A percentile compares a stretch with the other conserved stretches of the same genome.
These are phyloP conservation scores for Tychaedon coryphoeus DNA, from an alignment of 2,113 vertebrate species.

Conservation along the genomic window DNA sequence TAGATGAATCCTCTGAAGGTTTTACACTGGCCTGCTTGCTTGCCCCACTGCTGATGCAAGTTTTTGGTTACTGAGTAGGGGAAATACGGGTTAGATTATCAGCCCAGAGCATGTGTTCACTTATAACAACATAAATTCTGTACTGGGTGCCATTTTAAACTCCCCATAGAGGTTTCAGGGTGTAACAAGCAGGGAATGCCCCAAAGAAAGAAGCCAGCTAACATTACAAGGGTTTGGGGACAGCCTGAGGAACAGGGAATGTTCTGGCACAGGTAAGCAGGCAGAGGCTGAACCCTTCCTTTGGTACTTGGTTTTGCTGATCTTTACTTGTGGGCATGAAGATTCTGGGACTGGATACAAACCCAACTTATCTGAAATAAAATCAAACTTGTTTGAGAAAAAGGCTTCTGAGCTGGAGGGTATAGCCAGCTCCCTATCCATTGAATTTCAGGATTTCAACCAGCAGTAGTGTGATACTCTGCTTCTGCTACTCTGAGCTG, in stretches of 20 bases:
- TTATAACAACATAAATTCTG: background rate
- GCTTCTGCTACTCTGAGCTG: background rate
- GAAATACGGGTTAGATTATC: background rate
- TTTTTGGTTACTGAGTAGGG: background rate
- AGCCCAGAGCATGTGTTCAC: background rate
- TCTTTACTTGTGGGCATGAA: background rate
- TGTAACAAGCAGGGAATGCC: background rate
- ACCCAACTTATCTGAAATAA: background rate
- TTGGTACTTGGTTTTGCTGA: background rate
- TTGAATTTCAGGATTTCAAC: constrained; percentile 17
- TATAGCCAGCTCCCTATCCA: background rate
- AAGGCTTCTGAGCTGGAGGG: background rate
- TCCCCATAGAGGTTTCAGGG: background rate
- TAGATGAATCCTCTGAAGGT: background rate
- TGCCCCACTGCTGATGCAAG: background rate
- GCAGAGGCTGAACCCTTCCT: background rate
- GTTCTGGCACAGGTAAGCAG: background rate
- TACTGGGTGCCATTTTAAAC: background rate
- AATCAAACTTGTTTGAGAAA: background rate
- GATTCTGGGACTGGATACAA: background rate
- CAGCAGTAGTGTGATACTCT: background rate
- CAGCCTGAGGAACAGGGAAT: background rate
- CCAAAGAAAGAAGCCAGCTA: background rate
- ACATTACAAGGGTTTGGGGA: background rate
- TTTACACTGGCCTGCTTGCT: background rate